Base-by-base conservation (phyloP, 2,888 invertebrate species). In the Idaea aversata region DNA sequence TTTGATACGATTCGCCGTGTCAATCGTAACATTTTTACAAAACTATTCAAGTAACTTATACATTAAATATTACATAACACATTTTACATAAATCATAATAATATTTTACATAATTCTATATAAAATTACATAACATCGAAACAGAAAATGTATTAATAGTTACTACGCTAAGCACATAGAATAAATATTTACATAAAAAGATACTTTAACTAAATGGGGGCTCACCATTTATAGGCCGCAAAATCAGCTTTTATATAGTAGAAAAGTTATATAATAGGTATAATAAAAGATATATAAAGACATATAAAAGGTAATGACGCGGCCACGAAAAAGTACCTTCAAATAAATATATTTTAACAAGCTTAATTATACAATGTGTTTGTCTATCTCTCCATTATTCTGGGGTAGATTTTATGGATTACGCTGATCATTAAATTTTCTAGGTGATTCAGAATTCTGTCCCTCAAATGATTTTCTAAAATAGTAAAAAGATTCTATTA, bases 121-220 rank as follows among this genome's bases (percentile, higher is more conserved):
- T 67, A 67, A 61, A 63, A 68, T 67, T 67, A 16, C 16, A 59
- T 25, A 6, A 59, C 59, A 63, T 65, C 63, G 57, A 61, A 59
- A 60, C 16, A 63, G 65, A 65, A 63, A 61, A 59, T 63, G 34
- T 13, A 64, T 62, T 61, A 69, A 72, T 70, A 69, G 61, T 64
- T 61, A 15, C 16, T 60, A 64, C 36, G 63, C 34, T 67, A 67
- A 61, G 59, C 62, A 66, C 65, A 65, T 35, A 58, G 34, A 57
- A 61, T 7, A 60, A 57, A 25, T 61, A 66, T 59, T 59, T 38
- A 47, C 36, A 61, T 61, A 58, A 64, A 47, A 36, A 71, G 79
- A 83, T 87, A 88, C 88, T 88, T 88, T 87, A 85, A 72, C 77
- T 78, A 82, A 91, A 91, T 89, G 91, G 86, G 91, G 92, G 92